These are phyloP conservation scores for Lottia scabra DNA, from an alignment of 2,888 invertebrate genomes.

Conservation along the genomic window DNA sequence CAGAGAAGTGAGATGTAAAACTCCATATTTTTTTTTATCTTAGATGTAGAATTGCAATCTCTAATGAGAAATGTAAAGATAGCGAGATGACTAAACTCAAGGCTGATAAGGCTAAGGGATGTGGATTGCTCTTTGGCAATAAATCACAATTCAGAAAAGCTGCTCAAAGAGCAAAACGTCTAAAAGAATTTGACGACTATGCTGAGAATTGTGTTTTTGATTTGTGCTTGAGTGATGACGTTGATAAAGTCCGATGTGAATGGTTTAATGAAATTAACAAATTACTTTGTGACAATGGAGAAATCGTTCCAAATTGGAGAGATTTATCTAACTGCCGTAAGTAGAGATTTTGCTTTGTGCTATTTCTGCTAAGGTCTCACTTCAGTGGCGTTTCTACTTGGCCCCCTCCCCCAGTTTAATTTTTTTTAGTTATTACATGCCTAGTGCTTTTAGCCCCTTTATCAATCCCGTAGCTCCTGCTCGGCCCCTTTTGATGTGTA, in stretches of 20 bases:
- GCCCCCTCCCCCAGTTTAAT: no score
- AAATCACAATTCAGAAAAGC: background rate
- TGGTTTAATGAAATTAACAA: no score
- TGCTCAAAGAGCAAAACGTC: background rate
- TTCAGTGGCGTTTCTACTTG: no score
- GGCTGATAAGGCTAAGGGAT: background rate
- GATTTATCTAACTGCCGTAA: background rate
- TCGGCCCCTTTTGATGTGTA: no score
- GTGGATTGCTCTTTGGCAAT: background rate
- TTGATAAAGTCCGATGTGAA: background rate
- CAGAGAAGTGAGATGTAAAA: no score
- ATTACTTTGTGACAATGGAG: background rate
- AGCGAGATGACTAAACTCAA: fast-evolving
- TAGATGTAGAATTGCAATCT: background rate
- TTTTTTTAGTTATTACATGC: no score
- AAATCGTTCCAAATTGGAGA: background rate
- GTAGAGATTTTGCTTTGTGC: no score
- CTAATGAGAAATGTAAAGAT: background rate
- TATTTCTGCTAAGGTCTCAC: no score
- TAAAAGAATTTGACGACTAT: background rate
- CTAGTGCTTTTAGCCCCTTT: no score
- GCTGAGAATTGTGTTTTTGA: background rate
- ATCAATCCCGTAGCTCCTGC: no score
- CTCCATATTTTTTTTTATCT: background rate
- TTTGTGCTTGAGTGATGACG: background rate